A percentile compares a stretch with the other conserved stretches of the same genome.
These are phyloP conservation scores for Zaprionus tsacasi DNA, from an alignment of 1,140 invertebrate species.

Conservation along the genomic window DNA sequence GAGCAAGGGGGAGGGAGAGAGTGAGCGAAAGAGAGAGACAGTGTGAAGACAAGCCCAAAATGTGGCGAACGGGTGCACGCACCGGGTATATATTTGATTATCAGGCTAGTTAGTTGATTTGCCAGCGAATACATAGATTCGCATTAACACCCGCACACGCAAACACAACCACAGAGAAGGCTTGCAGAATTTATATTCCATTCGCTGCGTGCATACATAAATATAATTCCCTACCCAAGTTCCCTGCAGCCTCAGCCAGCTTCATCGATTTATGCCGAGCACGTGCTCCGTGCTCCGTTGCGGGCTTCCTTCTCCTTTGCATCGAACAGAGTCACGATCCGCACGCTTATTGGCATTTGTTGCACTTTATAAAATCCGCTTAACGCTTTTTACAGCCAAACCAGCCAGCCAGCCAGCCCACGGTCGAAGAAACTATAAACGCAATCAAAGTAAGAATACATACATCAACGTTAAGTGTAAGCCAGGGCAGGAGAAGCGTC, in stretches of 20 bases:
- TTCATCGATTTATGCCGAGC: slow-evolving; percentile 66
- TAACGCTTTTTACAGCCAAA: slow-evolving; percentile 49
- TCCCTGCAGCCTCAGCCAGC: not conserved
- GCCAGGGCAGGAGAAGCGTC: not conserved
- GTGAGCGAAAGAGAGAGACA: slow-evolving; percentile 31
- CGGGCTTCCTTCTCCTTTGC: slow-evolving; percentile 19
- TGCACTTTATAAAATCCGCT: slow-evolving; percentile 81
- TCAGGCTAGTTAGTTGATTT: slow-evolving; percentile 49
- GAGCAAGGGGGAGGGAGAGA: too few relatives aligned
- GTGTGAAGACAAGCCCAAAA: slow-evolving; percentile 1
- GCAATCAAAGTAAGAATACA: slow-evolving; percentile 71
- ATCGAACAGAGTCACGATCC: slow-evolving; percentile 36
- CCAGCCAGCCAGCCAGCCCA: not conserved
- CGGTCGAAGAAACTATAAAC: slow-evolving; percentile 47
- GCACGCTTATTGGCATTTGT: slow-evolving; percentile 75
- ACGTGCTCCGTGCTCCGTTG: slow-evolving; percentile 54
- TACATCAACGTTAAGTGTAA: slow-evolving; percentile 67
- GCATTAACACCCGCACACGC: slow-evolving; percentile 39
- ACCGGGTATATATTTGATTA: slow-evolving; percentile 36
- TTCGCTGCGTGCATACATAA: slow-evolving; percentile 66
- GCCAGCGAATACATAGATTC: slow-evolving; percentile 24
- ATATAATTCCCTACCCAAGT: slow-evolving; percentile 49
- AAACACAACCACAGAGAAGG: not conserved
- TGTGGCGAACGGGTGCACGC: slow-evolving; percentile 14
- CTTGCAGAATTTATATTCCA: slow-evolving; percentile 64